Evolutionary conservation across 2,797 vertebrate genomes (phyloP).

Genomic region (Tympanoctomys barrerae): DNA sequence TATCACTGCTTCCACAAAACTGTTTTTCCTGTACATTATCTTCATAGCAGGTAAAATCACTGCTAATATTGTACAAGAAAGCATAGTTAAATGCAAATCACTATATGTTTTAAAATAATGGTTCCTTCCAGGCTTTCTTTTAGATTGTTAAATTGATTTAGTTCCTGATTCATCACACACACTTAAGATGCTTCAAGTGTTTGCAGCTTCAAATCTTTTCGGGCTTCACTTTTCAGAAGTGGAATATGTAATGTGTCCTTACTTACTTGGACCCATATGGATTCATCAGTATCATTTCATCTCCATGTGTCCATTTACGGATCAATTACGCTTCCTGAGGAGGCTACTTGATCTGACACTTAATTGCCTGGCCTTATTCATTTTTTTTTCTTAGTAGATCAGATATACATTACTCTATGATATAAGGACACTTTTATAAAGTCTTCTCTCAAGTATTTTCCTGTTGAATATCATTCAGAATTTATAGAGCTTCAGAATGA

Average conservation of each 20-base stretch:
- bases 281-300: slow-evolving; percentile 45
- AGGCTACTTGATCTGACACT: slow-evolving; percentile 70
- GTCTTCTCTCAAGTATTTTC: slow-evolving; percentile 2
- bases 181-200: neutral
- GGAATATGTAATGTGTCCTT: slow-evolving; percentile 60
- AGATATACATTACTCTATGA: neutral
- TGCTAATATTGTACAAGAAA: neutral
- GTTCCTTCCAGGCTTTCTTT: neutral
- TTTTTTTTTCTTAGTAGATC: slow-evolving; percentile 40
- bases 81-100: neutral
- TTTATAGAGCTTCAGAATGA: slow-evolving; percentile 28
- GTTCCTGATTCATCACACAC: neutral
- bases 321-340: slow-evolving; percentile 65
- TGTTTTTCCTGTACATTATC: slow-evolving; percentile 6
- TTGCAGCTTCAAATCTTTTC: neutral
- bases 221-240: slow-evolving; percentile 39
- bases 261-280: slow-evolving; percentile 44
- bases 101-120: neutral
- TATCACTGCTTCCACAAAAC: slow-evolving; percentile 61
- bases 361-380: slow-evolving; percentile 21
- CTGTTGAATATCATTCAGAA: neutral
- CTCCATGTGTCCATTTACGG: slow-evolving; percentile 67
- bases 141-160: neutral
- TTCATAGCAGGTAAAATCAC: slow-evolving; percentile 22
- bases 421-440: neutral